Percentiles rank a stretch among this genome's conserved stretches.
These are phyloP conservation scores for Vanessa tameamea DNA, from an alignment of 1,140 invertebrate species.

Conservation along the genomic window DNA sequence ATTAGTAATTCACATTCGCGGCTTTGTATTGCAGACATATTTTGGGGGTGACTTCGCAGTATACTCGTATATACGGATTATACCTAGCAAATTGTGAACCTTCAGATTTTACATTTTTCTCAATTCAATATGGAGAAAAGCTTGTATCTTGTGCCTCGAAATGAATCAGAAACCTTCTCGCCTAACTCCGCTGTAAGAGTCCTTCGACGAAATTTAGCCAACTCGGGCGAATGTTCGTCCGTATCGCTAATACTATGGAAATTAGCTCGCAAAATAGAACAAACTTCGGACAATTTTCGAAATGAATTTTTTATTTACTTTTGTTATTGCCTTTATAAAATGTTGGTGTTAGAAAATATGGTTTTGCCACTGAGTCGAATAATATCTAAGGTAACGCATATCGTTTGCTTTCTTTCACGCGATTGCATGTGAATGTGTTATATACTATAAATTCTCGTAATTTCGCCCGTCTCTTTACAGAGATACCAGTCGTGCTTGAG, in stretches of 20 bases:
- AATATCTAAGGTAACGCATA: no score
- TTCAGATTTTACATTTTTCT: not conserved
- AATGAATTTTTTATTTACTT: constrained; percentile 22
- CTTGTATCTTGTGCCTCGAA: not conserved
- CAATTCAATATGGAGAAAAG: not conserved
- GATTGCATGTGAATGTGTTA: no score
- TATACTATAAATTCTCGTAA: no score
- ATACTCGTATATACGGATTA: no score
- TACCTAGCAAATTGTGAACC: no score
- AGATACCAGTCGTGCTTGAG: no score
- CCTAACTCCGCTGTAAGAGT: constrained; percentile 21
- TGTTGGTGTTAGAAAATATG: not conserved
- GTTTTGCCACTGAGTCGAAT: not conserved
- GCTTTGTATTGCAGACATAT: no score
- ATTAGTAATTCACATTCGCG: no score
- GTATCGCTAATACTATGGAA: constrained; percentile 35
- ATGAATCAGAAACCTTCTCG: constrained; percentile 20
- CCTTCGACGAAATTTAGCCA: constrained; percentile 29
- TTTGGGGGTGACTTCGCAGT: no score
- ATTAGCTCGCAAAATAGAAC: constrained; percentile 23
- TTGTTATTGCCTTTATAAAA: not conserved
- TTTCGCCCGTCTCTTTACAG: no score
- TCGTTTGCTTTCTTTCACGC: no score
- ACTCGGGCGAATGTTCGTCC: constrained; percentile 9
- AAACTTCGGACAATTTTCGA: constrained; percentile 5